Evolutionary conservation across 2,113 vertebrate genomes (phyloP), one percentile per base, ranked within the genome.

Genomic region (Siniperca knerii): DNA sequence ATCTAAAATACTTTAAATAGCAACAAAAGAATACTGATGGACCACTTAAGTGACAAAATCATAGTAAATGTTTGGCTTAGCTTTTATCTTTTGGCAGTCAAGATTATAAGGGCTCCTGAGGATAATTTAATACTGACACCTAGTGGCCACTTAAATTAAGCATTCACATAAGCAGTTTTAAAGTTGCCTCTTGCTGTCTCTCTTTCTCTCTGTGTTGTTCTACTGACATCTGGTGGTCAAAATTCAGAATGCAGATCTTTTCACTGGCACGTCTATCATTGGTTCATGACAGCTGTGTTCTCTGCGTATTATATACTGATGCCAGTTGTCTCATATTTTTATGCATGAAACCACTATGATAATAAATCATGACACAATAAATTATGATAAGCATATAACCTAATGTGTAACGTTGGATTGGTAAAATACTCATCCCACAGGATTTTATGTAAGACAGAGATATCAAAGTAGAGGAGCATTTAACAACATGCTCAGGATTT

Each of bases 221-320:
- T 90, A 72, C 80, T 93, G 94, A 87, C 94, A 92, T 84, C 93
- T 91, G 74, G 90, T 93, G 94, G 88, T 88, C 50, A 1, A 37
- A 33, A 25, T 11, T 72, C 11, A 92, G 88, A 93, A 86, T 89
- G 68, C 88, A 90, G 16, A 37, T 6, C 35, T 29, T 81, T 73
- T 33, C 13, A 29, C 65, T 40, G 20, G 20, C 42, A 10, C 42
- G 16, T 3, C 10, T 3, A 29, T 29, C 23, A 25, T 0, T 29
- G 6, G 6, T 29, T 44, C 4, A 37, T 33, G 35, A 48, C 12
- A 13, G 13, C 54, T 64, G 33, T 57, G 6, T 13, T 76, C 1
- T 44, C 2, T 13, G 2, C 23, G 61, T 46, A 48, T 23, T 10
- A 60, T 2, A 33, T 6, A 44, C 15, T 25, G 25, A 61, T 52